Evolutionary conservation across 2,113 vertebrate species (phyloP), one percentile per base, ranked within the genome.

Genomic region (Tiliqua scincoides): DNA sequence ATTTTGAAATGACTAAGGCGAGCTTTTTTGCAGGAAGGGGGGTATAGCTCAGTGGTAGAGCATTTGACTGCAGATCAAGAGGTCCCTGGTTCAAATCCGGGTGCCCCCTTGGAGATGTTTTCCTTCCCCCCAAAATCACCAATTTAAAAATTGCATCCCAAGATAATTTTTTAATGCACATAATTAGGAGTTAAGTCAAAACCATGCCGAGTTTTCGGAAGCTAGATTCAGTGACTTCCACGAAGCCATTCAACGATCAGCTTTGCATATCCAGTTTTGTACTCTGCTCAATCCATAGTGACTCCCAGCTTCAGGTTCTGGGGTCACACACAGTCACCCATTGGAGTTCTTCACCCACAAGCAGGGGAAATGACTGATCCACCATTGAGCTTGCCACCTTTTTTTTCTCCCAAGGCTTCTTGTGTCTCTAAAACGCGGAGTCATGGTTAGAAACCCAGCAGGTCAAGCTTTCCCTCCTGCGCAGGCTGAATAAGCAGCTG

Each of bases 1-100:
- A 15, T 17, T 12, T 67, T 8, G 63, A 67, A 67, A 27, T 8
- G 27, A 67, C 62, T 25, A n/a, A n/a, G 12, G 52, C 52, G 12
- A 54, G 6, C 15, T 1, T 9, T 5, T 15, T 11, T 5, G 11
- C 14, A 25, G n/a, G 3, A 9, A 15, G 5, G 85, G 85, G 85
- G 85, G 85, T 86, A 86, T 86, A 86, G 85, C 85, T 86, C 85
- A 86, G 85, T 81, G 85, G 85, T 73, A 86, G 85, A 86, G 85
- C 85, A 86, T 86, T 86, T 86, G 85, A 86, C 85, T 86, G 85
- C 85, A 86, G 85, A 86, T 81, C 85, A 86, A 86, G 85, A 86
- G 85, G 85, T 86, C 85, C 85, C 85, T 86, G 85, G 85, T 86
- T 86, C 85, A 86, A 86, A 81, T 86, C 85, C 85, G 85, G 85